A percentile compares a stretch with the other conserved stretches of the same genome.
Evolutionary conservation across 2,797 vertebrate genomes (phyloP).

Genomic region (Chelon auratus): DNA sequence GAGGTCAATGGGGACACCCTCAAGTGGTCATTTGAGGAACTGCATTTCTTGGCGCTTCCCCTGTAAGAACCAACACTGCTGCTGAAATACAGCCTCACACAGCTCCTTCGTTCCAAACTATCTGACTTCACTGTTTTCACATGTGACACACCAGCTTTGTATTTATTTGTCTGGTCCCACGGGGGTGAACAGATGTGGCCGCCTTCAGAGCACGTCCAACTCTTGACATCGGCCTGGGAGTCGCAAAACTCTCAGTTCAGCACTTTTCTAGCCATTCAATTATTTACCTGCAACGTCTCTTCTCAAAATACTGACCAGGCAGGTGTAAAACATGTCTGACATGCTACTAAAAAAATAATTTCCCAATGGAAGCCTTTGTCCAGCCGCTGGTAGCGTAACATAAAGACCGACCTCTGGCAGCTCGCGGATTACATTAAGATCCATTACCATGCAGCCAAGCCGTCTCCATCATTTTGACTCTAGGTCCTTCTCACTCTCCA

Average conservation of each 20-base stretch:
- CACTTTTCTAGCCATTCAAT: constrained; percentile 14
- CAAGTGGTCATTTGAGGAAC: background rate
- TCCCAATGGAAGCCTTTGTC: constrained; percentile 21
- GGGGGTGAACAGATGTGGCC: too few species aligned
- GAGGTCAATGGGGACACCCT: too few species aligned
- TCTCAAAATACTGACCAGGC: background rate
- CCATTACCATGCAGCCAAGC: constrained; percentile 65
- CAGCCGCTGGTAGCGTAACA: constrained; percentile 18
- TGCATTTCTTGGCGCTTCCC: too few species aligned
- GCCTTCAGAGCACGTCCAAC: background rate
- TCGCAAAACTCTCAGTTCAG: background rate
- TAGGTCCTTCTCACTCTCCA: constrained; percentile 41
- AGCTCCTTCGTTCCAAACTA: too few species aligned
- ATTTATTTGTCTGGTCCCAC: background rate
- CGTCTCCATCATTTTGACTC: constrained; percentile 75
- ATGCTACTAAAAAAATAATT: constrained; percentile 18
- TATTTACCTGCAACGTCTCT: background rate
- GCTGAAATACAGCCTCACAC: background rate
- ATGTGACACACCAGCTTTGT: background rate
- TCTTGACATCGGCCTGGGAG: background rate
- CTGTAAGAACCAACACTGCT: too few species aligned
- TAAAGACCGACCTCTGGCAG: constrained; percentile 32
- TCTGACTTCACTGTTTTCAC: background rate
- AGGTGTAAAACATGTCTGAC: constrained; percentile 13
- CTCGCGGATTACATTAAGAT: constrained; percentile 47